phyloP scores from a whole-genome alignment of 2,888 invertebrate species.

The Eumacrocentrus americanus region DNA sequence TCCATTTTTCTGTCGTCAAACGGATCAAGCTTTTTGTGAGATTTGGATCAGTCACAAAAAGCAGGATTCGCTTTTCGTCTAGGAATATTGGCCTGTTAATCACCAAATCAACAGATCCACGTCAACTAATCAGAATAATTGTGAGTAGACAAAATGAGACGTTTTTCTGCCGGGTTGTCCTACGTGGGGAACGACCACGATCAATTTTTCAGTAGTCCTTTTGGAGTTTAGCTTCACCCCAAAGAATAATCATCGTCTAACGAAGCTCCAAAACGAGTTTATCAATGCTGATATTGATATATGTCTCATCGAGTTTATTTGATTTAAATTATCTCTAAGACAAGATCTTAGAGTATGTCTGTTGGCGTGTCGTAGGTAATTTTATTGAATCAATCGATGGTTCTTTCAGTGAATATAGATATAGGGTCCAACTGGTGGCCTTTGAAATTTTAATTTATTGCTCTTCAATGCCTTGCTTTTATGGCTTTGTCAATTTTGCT shows the following conservation, averaged over 20 bases:
- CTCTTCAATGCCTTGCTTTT: too few species aligned
- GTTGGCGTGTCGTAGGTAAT: background rate
- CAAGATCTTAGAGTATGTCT: too few species aligned
- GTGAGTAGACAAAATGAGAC: background rate
- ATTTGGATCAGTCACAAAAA: conserved; percentile 62
- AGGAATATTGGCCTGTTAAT: conserved; percentile 54
- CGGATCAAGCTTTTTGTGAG: conserved; percentile 62
- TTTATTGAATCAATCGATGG: background rate
- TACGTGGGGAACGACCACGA: too few species aligned
- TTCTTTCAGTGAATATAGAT: background rate
- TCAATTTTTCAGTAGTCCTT: too few species aligned
- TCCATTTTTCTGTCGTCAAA: conserved; percentile 62
- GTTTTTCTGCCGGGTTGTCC: background rate
- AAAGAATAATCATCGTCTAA: too few species aligned
- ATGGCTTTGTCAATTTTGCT: too few species aligned
- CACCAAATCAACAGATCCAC: background rate
- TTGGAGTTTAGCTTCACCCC: too few species aligned
- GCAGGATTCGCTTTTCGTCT: conserved; percentile 62
- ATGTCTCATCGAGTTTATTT: too few species aligned
- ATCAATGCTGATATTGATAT: too few species aligned
- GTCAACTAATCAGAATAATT: background rate
- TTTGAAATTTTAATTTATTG: too few species aligned
- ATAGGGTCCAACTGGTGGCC: background rate
- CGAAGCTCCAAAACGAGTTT: too few species aligned
- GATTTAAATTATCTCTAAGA: too few species aligned